Base-by-base conservation (phyloP, 2,888 invertebrate species). In the Xestia xanthographa region DNA sequence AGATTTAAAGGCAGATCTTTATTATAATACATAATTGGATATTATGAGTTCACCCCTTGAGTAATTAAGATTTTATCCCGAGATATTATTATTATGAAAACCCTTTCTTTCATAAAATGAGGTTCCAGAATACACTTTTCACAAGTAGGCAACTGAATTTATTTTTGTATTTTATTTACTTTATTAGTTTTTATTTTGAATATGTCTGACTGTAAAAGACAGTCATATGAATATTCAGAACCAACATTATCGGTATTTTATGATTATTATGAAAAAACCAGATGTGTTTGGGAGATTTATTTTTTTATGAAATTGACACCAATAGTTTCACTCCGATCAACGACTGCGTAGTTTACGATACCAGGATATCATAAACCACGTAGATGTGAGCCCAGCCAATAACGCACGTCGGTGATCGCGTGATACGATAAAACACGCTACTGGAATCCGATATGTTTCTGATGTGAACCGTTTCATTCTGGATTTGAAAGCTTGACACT, bases 341-440 rank as follows among this genome's bases (percentile, higher is more conserved):
- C 34, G 22, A 22, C 60, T 22, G 41, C n/a, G 14, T 63, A 41
- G 41, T 63, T 63, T 63, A 63, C n/a, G 58, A 63, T 88, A 86
- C 79, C 66, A 80, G 77, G 73, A 29, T 63, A 74, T 72, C 76
- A 88, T 78, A 84, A 77, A 70, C 56, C 58, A 50, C 60, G 50
- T 60, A 75, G 71, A 65, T 38, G 62, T 71, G 69, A 72, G 69
- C 77, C 62, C 66, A 67, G 79, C 71, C 77, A 87, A 87, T 85
- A 85, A 75, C 73, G 72, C 75, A 82, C 82, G 86, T 77, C 68
- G 66, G 43, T 62, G 79, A 81, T 86, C 71, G 60, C 67, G 73
- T 72, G 68, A 77, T 81, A 72, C 78, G 68, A 86, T 86, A 84
- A 79, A 82, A 85, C 68, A 72, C 66, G 71, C 73, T 72, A 50